These are phyloP conservation scores for Anguilla pacifica DNA, from an alignment of 2,797 vertebrate genomes.

Conservation along the genomic window DNA sequence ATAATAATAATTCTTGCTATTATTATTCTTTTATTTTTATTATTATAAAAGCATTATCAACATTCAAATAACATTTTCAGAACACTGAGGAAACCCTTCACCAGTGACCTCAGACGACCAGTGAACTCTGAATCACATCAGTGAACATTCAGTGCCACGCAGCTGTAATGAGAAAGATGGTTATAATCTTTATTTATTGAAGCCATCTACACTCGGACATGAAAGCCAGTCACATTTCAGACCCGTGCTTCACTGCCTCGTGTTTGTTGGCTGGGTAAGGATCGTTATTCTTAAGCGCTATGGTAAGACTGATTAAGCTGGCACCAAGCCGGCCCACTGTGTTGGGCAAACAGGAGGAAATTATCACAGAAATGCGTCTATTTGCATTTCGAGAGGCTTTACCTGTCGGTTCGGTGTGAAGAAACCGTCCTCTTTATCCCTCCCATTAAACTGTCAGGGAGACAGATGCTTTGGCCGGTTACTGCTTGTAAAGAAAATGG, in stretches of 20 bases:
- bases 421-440: background rate
- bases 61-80: background rate
- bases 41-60: background rate
- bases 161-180: background rate
- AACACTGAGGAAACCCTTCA: conserved; percentile 21
- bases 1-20: too few species aligned
- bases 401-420: background rate
- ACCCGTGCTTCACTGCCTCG: conserved; percentile 38
- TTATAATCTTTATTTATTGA: background rate
- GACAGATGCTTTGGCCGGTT: background rate
- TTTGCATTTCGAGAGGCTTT: background rate
- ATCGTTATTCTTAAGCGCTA: conserved; percentile 39
- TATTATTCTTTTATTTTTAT: too few species aligned
- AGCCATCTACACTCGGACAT: background rate
- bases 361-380: background rate
- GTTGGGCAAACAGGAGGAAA: background rate
- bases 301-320: conserved; percentile 44
- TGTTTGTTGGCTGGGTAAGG: conserved; percentile 45
- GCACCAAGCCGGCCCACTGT: background rate
- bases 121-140: background rate
- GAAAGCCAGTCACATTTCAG: conserved; percentile 25
- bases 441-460: background rate
- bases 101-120: background rate
- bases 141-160: background rate
- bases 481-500: background rate